Base-by-base conservation (phyloP, 2,888 invertebrate genomes). In the Ischnus inquisitorius region DNA sequence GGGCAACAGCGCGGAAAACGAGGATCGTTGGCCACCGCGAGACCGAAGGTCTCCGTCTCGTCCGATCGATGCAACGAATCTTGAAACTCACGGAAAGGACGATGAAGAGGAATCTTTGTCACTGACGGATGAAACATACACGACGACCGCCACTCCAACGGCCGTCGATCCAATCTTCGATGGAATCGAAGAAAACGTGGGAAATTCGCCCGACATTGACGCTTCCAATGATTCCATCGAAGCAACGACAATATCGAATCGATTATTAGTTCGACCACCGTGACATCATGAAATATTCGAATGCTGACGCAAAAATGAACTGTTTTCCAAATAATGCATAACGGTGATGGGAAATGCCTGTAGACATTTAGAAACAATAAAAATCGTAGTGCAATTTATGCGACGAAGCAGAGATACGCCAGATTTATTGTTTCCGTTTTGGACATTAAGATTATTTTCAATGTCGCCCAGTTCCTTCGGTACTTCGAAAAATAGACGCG, bases 11-110 rank as follows among this genome's bases (percentile, higher is more conserved):
- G 64, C 22, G 74, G 84, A 84, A 78, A 64, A 25, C 25, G 54
- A 74, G 2, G 51, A 84, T 43, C 41, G 39, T 48, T 84, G 81
- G 81, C 57, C 51, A 60, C 39, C 64, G 16, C 62, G 57, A 8
- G 62, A 54, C 25, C 41, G 41, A 28, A 77, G 46, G 39, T 46
- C 54, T 46, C 10, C 46, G 12, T 16, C 22, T 39, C 14, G 14
- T 14, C 14, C 39, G n/a, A 16, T 25, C 19, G 39, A 64, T 54
- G 14, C n/a, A n/a, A 46, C 12, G 64, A 41, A 69, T 64, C 25
- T 5, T 22, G 22, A 28, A 46, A 64, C 14, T 62, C 34, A 5
- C n/a, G 14, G 19, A 16, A 22, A 8, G 10, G 19, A 69, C 4
- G 34, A 71, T 22, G 16, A 74, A 68, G 19, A 25, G 64, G 19